Conservation (phyloP, 37 sponge, comb jelly and placozoan species). For the Spongia lamella region DNA sequence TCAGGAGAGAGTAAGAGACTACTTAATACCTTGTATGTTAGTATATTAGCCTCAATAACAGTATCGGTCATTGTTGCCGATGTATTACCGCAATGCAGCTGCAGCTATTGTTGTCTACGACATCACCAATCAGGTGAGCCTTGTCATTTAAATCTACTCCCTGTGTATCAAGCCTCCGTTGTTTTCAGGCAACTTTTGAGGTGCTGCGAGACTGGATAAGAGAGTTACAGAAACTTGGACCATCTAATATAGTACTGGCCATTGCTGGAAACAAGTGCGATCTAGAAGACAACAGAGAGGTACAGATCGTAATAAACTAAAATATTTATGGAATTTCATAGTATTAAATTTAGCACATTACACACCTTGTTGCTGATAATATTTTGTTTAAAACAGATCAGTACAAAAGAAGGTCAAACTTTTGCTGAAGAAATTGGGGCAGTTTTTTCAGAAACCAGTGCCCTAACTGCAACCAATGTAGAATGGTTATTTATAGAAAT, state of each 20-base stretch:
- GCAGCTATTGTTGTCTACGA: conserved; percentile 92
- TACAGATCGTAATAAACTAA: not conserved
- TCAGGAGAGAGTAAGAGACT: conserved; percentile 70
- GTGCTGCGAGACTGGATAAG: conserved; percentile 83
- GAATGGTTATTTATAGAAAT: conserved; percentile 76
- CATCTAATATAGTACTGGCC: conserved; percentile 81
- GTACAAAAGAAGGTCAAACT: conserved; percentile 44
- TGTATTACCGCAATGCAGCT: conserved; percentile 93
- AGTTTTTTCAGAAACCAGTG: conserved; percentile 84
- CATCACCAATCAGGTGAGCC: conserved; percentile 67
- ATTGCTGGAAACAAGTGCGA: conserved; percentile 93
- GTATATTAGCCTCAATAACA: conserved; percentile 3
- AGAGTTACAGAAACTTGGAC: conserved; percentile 78
- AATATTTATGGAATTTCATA: no score
- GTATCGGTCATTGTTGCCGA: conserved; percentile 87
- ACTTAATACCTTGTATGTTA: not conserved
- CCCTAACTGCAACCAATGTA: conserved; percentile 73
- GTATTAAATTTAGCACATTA: no score
- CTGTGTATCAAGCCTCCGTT: no score
- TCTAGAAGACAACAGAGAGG: conserved; percentile 78
- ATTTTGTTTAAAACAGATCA: conserved; percentile 29
- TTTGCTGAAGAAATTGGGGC: conserved; percentile 65
- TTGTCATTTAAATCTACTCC: conserved; percentile 2
- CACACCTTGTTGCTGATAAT: no score
- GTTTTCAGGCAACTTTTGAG: conserved; percentile 29